Percentiles rank a stretch among this genome's conserved stretches.
Conservation (phyloP, 1,140 invertebrate genomes). For the Phenacoccus solenopsis region DNA sequence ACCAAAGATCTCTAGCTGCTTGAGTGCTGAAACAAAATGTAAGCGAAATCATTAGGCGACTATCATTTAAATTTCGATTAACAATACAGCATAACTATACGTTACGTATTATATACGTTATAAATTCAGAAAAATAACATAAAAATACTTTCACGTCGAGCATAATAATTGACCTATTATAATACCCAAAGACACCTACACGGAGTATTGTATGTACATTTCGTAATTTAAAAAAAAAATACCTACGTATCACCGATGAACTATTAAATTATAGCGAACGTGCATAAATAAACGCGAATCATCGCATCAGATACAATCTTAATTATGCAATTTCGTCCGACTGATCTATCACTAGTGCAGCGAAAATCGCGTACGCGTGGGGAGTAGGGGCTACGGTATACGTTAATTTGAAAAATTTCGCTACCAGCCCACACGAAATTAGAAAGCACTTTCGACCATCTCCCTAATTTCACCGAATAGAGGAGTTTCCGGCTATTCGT, state of each 20-base stretch:
- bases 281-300: background rate
- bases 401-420: too few species aligned
- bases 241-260: background rate
- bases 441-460: too few species aligned
- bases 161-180: background rate
- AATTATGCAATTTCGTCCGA: slow-evolving; percentile 3
- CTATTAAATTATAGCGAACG: background rate
- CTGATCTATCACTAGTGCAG: too few species aligned
- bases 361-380: too few species aligned
- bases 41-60: background rate
- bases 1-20: slow-evolving; percentile 52
- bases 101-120: too few species aligned
- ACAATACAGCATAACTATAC: too few species aligned
- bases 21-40: slow-evolving; percentile 37
- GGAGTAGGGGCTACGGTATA: too few species aligned
- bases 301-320: background rate
- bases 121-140: too few species aligned
- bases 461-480: too few species aligned
- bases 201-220: background rate
- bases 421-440: too few species aligned
- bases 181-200: background rate
- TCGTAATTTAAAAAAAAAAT: background rate
- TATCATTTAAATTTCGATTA: background rate
- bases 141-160: background rate
- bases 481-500: too few species aligned